These are phyloP conservation scores for Dolomedes plantarius DNA, from an alignment of 2,888 invertebrate genomes.

Conservation along the genomic window DNA sequence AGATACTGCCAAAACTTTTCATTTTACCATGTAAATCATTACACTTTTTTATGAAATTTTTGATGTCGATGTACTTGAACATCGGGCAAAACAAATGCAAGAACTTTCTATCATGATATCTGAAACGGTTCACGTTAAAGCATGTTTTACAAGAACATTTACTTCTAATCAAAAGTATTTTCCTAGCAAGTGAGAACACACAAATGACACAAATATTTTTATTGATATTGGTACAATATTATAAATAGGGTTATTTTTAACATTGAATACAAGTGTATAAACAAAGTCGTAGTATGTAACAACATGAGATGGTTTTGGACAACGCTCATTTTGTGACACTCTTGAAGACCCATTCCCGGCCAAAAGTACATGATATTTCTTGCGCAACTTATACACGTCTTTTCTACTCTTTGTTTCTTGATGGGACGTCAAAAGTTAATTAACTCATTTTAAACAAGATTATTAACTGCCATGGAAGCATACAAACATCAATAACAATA, in stretches of 20 bases:
- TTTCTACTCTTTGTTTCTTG: neutral
- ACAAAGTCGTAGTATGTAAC: conserved; percentile 34
- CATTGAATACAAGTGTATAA: conserved; percentile 60
- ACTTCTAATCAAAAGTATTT: no score
- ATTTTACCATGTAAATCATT: no score
- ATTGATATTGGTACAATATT: conserved; percentile 10
- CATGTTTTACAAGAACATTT: no score
- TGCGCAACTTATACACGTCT: no score
- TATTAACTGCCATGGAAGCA: conserved; percentile 12
- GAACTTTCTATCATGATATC: no score
- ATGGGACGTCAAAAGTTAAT: neutral
- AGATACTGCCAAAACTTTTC: no score
- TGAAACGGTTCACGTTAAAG: no score
- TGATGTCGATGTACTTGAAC: no score
- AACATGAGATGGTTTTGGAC: conserved; percentile 6
- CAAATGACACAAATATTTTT: conserved; percentile 16
- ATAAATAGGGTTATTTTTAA: conserved; percentile 42
- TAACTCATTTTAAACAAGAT: conserved; percentile 3
- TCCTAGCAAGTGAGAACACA: no score
- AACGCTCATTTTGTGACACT: neutral
- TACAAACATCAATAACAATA: conserved; percentile 28
- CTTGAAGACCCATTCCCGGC: neutral
- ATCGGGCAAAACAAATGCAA: no score
- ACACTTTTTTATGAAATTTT: no score
- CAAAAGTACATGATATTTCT: no score